Percentiles rank a stretch among this genome's conserved stretches.
Conservation (phyloP, 2,888 invertebrate genomes). For the Netelia inedita region DNA sequence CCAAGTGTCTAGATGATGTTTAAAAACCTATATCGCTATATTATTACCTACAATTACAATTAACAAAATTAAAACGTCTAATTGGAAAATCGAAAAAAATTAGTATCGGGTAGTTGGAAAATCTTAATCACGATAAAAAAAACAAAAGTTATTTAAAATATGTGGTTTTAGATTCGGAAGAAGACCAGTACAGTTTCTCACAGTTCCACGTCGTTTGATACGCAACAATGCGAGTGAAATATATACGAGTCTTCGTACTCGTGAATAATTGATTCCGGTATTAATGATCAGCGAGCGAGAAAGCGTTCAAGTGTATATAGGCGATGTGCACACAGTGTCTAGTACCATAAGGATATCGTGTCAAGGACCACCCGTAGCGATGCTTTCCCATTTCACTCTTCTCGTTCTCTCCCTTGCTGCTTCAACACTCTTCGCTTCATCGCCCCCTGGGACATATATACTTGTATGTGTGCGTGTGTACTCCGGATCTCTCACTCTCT, state of each 20-base stretch:
- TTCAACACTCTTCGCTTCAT: conserved; percentile 59
- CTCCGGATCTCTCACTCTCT: conserved; percentile 46
- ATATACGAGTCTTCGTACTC: conserved; percentile 55
- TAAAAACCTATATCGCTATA: neutral
- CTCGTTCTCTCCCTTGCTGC: conserved; percentile 47
- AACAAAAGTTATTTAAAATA: neutral
- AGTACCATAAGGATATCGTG: conserved; percentile 79
- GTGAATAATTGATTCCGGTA: conserved; percentile 82
- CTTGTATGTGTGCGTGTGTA: conserved; percentile 23
- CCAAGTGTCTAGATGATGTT: conserved; percentile 24
- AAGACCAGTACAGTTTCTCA: conserved; percentile 38
- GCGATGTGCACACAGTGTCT: conserved; percentile 74
- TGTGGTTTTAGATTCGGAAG: neutral
- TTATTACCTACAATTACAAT: neutral
- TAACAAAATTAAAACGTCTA: neutral
- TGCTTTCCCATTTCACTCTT: conserved; percentile 73
- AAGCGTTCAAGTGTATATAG: conserved; percentile 46
- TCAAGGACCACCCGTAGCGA: conserved; percentile 84
- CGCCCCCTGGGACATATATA: conserved; percentile 39
- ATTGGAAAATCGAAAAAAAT: neutral
- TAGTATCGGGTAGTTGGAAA: neutral
- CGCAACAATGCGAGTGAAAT: conserved; percentile 30
- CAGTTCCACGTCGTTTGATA: conserved; percentile 16
- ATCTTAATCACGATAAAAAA: neutral
- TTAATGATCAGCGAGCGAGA: conserved; percentile 75